phyloP scores from a whole-genome alignment of 2,113 vertebrate genomes.

The Pollimyrus isidori region DNA sequence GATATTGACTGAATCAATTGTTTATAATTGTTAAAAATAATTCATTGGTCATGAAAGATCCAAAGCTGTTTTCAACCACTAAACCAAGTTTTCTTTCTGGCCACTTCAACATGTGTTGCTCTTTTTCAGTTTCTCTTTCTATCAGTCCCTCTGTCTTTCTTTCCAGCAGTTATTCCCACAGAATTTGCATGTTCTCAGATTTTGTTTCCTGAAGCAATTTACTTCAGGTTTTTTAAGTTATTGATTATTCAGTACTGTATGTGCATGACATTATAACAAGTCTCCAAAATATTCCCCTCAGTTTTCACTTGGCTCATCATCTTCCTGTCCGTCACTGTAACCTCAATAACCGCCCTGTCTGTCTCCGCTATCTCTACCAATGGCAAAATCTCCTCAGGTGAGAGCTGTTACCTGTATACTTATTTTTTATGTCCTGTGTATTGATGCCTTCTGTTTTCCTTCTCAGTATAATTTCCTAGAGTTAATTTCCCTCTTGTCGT shows the following conservation, averaged over 20 bases:
- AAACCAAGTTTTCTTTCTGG: neutral
- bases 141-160: neutral
- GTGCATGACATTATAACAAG: neutral
- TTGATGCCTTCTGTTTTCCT: neutral
- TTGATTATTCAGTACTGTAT: neutral
- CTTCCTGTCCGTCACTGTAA: constrained; percentile 55
- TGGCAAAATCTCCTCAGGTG: constrained; percentile 61
- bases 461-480: neutral
- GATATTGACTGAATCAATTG: neutral
- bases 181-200: neutral
- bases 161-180: neutral
- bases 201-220: neutral
- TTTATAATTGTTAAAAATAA: neutral
- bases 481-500: neutral
- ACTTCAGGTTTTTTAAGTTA: neutral
- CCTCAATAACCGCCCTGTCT: constrained; percentile 57
- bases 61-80: neutral
- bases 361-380: constrained; percentile 66
- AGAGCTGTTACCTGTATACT: constrained; percentile 19
- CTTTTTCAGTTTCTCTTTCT: neutral
- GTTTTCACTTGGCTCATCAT: constrained; percentile 64
- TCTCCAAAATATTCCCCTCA: constrained; percentile 24
- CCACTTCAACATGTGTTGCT: neutral
- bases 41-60: neutral
- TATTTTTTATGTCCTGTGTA: neutral